A percentile compares a stretch with the other conserved stretches of the same genome.
Conservation (phyloP, 2,797 vertebrate species). For the Oryzias dopingdopingensis region DNA sequence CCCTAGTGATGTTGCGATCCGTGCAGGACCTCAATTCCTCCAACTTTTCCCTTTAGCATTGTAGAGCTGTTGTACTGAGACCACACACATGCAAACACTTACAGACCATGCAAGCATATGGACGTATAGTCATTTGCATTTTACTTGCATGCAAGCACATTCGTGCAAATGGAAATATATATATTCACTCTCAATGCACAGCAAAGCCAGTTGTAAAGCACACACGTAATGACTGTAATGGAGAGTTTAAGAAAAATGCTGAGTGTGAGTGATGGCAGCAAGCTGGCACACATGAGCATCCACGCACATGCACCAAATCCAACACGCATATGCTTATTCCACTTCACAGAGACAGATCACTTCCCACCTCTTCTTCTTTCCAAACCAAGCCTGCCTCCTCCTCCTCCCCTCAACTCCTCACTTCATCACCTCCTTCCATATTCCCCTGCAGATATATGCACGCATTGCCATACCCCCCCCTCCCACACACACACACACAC, state of each 20-base stretch:
- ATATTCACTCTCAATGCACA: no score
- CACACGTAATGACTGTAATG: conserved; percentile 29
- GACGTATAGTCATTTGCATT: neutral
- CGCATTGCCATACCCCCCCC: conserved; percentile 17
- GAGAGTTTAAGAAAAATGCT: conserved; percentile 43
- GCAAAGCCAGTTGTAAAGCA: conserved; percentile 35
- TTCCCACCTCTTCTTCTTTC: conserved; percentile 65
- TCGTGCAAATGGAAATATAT: conserved; percentile 17
- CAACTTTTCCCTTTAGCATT: conserved; percentile 39
- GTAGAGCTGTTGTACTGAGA: conserved; percentile 20
- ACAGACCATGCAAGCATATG: neutral
- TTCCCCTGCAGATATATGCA: conserved; percentile 52
- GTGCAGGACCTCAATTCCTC: conserved; percentile 40
- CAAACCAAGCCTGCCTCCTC: conserved; percentile 51
- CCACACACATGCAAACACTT: conserved; percentile 27
- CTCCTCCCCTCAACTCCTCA: conserved; percentile 62
- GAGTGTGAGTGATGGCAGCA: conserved; percentile 50
- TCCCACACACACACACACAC: conserved; percentile 13
- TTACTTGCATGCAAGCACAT: conserved; percentile 3
- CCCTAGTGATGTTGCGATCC: conserved; percentile 23
- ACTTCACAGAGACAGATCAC: conserved; percentile 61
- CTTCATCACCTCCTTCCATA: conserved; percentile 73
- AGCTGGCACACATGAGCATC: conserved; percentile 34
- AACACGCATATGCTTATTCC: conserved; percentile 52
- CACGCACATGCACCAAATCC: conserved; percentile 19